A percentile compares a stretch with the other conserved stretches of the same genome.
Conservation (phyloP, 2,797 vertebrate genomes). For the Pantherophis vulpinus region DNA sequence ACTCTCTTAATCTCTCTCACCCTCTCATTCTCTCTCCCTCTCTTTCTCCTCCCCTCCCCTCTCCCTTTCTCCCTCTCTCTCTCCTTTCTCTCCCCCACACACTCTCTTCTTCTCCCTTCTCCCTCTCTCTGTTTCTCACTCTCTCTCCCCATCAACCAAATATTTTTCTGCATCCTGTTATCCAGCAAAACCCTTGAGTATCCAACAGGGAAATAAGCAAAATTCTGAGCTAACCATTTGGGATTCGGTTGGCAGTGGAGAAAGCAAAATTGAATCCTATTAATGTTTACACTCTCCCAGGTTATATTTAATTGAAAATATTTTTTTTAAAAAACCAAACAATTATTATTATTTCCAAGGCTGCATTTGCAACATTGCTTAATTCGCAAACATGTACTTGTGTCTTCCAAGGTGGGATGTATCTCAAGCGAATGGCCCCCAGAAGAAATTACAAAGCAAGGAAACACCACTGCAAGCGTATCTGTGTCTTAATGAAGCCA, state of each 20-base stretch:
- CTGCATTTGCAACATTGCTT: constrained; percentile 15
- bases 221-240: background rate
- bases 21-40: background rate
- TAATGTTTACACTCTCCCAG: background rate
- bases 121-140: too few species aligned
- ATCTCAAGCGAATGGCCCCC: background rate
- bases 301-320: constrained; percentile 5
- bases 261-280: background rate
- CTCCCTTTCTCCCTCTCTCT: too few species aligned
- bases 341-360: constrained; percentile 30
- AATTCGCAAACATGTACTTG: background rate
- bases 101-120: too few species aligned
- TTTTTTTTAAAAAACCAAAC: background rate
- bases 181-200: background rate
- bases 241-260: background rate
- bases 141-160: background rate
- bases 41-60: background rate
- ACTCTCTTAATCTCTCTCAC: background rate
- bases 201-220: background rate
- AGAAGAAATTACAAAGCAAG: background rate
- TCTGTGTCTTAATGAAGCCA: background rate
- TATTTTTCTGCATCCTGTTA: background rate
- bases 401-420: background rate
- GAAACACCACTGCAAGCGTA: background rate
- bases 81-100: too few species aligned